Base-by-base conservation (phyloP, 2,113 vertebrate species). In the Psittacara wagleri region DNA sequence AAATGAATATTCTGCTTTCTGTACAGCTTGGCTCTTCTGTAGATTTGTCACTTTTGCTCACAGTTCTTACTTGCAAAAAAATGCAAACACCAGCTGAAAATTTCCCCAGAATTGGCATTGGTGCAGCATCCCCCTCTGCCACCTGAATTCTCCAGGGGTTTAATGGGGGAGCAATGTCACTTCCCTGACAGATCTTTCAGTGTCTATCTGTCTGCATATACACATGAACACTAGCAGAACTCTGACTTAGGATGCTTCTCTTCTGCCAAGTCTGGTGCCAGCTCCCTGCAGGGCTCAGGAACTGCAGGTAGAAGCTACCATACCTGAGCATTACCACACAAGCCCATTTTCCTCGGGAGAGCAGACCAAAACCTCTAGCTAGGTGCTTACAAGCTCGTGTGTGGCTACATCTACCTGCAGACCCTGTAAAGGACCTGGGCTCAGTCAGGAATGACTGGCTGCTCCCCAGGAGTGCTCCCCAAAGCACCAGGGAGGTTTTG, bases 81-180 rank as follows among this genome's bases (percentile, higher is more conserved):
- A 51, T 39, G 23, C 28, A 74, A 81, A 43, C 11, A 8, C 10
- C 8, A 10, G 48, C 1, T 44, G 69, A 74, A 55, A 46, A 14
- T 54, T 46, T 87, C 25, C 33, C 31, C 35, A 31, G 35, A 33
- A 89, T 13, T 4, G 3, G 25, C 16, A 22, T 22, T 75, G 41
- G 20, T 43, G 44, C 13, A 73, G 2, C 14, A 23, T 73, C 6
- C 11, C 7, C 8, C 27, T 66, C 48, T 83, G 49, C 33, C 44
- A 66, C 35, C 11, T 29, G 18, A 33, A 37, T 44, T 81, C 49
- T 41, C 28, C 61, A 22, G 64, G 78, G 9, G 35, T 74, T 57
- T 88, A 69, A 80, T 7, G n/a, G 63, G 8, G 46, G 44, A 83
- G 29, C 0, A 0, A 22, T 4, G 2, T 63, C 27, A 20, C 17